Percentiles rank a stretch among this genome's conserved stretches.
Conservation (phyloP, 2,113 vertebrate genomes). For the Coreoperca whiteheadi region DNA sequence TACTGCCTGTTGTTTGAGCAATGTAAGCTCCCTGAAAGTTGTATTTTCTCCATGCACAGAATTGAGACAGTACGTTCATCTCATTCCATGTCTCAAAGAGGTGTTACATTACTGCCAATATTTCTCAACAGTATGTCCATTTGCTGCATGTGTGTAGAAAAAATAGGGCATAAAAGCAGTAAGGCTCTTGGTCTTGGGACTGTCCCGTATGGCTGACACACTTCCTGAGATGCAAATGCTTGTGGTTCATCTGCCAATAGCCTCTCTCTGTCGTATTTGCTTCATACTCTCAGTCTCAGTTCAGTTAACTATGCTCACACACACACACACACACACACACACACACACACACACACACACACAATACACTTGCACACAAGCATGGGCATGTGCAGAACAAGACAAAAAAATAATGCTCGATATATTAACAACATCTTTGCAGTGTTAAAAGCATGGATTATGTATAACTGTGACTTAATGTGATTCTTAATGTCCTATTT, state of each 20-base stretch:
- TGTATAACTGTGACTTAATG: not conserved
- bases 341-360: not conserved
- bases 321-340: not conserved
- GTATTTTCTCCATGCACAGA: slow-evolving; percentile 22
- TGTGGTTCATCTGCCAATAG: slow-evolving; percentile 55
- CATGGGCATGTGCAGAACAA: not conserved
- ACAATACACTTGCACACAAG: not conserved
- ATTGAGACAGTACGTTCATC: not conserved
- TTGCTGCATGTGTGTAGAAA: not conserved
- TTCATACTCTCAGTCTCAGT: slow-evolving; percentile 6
- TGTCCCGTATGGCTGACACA: slow-evolving; percentile 74
- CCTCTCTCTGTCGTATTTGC: slow-evolving; percentile 19
- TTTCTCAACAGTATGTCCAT: not conserved
- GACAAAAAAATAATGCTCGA: not conserved
- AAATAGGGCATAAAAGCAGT: slow-evolving; percentile 40
- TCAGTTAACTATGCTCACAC: not conserved
- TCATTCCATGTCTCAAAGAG: not conserved
- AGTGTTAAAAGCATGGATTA: not conserved
- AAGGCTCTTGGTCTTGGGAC: slow-evolving; percentile 58
- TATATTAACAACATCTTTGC: not conserved
- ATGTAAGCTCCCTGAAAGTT: not conserved
- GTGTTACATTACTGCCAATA: not conserved
- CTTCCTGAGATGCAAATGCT: slow-evolving; percentile 81
- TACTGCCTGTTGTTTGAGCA: slow-evolving; percentile 10
- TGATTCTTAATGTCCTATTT: not conserved